Evolutionary conservation across 2,888 invertebrate species (phyloP).

Genomic region (Brachylomia viminalis): DNA sequence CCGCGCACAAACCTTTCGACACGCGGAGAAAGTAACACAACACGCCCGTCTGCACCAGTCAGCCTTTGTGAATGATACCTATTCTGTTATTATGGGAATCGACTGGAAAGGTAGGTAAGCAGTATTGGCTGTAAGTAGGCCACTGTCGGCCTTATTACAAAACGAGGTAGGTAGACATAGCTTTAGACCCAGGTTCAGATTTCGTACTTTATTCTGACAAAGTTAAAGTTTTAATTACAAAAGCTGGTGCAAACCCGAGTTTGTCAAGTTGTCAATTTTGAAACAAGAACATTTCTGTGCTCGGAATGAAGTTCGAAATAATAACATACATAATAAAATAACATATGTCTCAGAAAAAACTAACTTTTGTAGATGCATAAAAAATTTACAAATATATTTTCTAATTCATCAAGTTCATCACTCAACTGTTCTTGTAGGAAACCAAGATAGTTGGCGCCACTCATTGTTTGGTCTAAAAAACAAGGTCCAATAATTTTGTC

Average conservation of each 20-base stretch:
- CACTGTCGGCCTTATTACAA: not conserved
- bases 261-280: not conserved
- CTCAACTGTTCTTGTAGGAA: no score
- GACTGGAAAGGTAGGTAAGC: not conserved
- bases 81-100: not conserved
- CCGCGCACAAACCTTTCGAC: conserved; percentile 69
- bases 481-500: no score
- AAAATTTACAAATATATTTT: no score
- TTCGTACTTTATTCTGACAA: not conserved
- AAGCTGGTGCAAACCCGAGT: not conserved
- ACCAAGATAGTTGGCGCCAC: no score
- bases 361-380: no score
- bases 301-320: not conserved
- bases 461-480: no score
- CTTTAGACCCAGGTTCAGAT: no score
- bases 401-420: no score
- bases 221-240: not conserved
- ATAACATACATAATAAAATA: no score
- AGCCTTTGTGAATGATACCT: conserved; percentile 1
- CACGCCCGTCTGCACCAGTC: conserved; percentile 15
- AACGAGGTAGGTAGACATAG: no score
- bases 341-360: no score
- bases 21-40: conserved; percentile 67
- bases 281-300: not conserved
- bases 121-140: not conserved